phyloP scores from a whole-genome alignment of 2,888 invertebrate genomes.

The Acrobeloides nanus region DNA sequence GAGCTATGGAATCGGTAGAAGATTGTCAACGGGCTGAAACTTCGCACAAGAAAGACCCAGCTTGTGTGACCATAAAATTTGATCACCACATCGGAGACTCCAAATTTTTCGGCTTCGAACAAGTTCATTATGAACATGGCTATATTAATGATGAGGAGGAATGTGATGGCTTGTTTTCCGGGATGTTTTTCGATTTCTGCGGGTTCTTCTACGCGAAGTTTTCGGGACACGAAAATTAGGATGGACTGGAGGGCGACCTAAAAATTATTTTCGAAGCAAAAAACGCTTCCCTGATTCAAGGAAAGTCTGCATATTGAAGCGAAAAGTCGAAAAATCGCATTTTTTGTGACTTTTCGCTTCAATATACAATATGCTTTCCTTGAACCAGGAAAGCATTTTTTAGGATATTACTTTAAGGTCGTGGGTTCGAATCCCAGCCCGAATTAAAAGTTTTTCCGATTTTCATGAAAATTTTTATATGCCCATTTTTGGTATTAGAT shows the following conservation, averaged over 20 bases:
- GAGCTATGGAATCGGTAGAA: conserved; percentile 64
- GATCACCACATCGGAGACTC: conserved; percentile 54
- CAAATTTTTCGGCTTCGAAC: conserved; percentile 64
- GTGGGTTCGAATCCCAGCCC: too few relatives aligned
- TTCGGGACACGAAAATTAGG: conserved; percentile 42
- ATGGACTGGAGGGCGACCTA: conserved; percentile 46
- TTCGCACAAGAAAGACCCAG: conserved; percentile 64
- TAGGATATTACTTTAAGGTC: too few relatives aligned
- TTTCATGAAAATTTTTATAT: too few relatives aligned
- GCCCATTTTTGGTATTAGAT: too few relatives aligned
- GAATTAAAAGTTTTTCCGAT: too few relatives aligned
- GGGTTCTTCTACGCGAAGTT: conserved; percentile 42
- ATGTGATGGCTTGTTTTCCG: conserved; percentile 45
- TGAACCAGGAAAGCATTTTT: too few relatives aligned
- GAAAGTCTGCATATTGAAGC: too few relatives aligned
- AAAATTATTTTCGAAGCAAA: too few relatives aligned
- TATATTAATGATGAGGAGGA: conserved; percentile 57
- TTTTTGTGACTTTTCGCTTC: too few relatives aligned
- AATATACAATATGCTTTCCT: too few relatives aligned
- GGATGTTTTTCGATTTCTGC: conserved; percentile 35
- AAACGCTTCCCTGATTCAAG: too few relatives aligned
- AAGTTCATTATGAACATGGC: conserved; percentile 66
- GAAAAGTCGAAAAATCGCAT: too few relatives aligned
- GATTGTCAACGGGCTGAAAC: conserved; percentile 63
- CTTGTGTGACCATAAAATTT: conserved; percentile 63